Evolutionary conservation across 1,140 invertebrate species (phyloP), one percentile per base, ranked within the genome.

Genomic region (Nephotettix cincticeps): DNA sequence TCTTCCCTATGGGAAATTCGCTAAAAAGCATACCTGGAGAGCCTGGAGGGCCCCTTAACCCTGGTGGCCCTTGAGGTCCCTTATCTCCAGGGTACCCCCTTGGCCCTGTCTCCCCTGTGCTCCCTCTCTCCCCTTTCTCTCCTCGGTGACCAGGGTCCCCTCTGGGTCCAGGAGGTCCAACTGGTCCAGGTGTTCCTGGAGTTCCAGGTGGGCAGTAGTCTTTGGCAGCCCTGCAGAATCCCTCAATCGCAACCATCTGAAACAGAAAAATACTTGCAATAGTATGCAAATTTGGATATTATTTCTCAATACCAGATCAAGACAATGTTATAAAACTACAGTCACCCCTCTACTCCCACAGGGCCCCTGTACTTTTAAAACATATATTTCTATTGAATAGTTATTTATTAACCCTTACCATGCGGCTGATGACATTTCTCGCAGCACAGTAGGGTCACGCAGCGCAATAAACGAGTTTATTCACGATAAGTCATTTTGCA

Each of bases 191-290:
- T 0, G 86, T 84, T 1, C 92, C 90, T 45, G 86, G 84, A 0
- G 87, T 84, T 21, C 91, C 86, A 0, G 89, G 88, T n/a, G 91
- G 89, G 78, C 94, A 96, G 77, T 93, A 93, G 40, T 93, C 89
- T 76, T 90, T 88, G 0, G 91, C 90, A 13, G 89, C 87, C 69
- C 85, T 85, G 75, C 91, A 93, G 76, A 91, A 91, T 3, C 88
- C 89, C 80, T 92, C 86, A 58, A 93, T 89, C 0, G 89, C 88
- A 67, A 87, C 84, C 71, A 89, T 84, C 90, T 78, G 9, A 71
- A 70, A 0, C 25, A 69, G 19, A 36, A 67, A 73, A 29, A 68
- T 4, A 27, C n/a, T n/a, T n/a, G n/a, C n/a, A n/a, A n/a, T n/a
- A n/a, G n/a, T n/a, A n/a, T n/a, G n/a, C n/a, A n/a, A n/a, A n/a